phyloP scores from a whole-genome alignment of 1,140 invertebrate species.

The Tetragonula clypearis region DNA sequence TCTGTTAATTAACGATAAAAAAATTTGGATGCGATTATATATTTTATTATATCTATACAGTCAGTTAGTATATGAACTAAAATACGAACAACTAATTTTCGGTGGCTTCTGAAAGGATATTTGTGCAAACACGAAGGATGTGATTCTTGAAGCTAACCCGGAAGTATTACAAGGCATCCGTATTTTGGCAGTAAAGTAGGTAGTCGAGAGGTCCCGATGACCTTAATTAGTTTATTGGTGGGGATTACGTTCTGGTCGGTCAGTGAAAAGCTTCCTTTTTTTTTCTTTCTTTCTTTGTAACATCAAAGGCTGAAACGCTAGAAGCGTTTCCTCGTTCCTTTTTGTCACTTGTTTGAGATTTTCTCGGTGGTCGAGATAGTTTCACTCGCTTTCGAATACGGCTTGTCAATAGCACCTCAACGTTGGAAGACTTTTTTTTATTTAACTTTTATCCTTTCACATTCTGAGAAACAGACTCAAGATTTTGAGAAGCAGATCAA shows the following conservation, averaged over 20 bases:
- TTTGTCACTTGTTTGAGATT: slow-evolving; percentile 40
- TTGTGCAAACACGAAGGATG: not conserved
- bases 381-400: slow-evolving; percentile 58
- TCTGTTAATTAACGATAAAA: not conserved
- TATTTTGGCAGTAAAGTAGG: slow-evolving; percentile 4
- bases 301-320: slow-evolving; percentile 47
- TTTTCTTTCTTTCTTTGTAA: not conserved
- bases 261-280: slow-evolving; percentile 61
- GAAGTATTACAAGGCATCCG: slow-evolving; percentile 12
- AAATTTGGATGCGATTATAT: too few species aligned
- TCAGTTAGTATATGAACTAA: too few species aligned
- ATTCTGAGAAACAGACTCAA: not conserved
- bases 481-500: not conserved
- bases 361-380: slow-evolving; percentile 52
- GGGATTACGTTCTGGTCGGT: slow-evolving; percentile 63
- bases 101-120: not conserved
- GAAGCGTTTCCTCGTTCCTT: slow-evolving; percentile 49
- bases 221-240: slow-evolving; percentile 76
- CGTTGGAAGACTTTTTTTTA: not conserved
- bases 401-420: not conserved
- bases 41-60: not conserved
- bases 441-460: not conserved
- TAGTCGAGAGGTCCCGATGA: slow-evolving; percentile 46
- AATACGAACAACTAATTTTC: too few species aligned
- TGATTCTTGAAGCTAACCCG: slow-evolving; percentile 6